These are phyloP conservation scores for Temnopleurus reevesii DNA, from an alignment of 53 echinoderm and acorn worm species.

Conservation along the genomic window DNA sequence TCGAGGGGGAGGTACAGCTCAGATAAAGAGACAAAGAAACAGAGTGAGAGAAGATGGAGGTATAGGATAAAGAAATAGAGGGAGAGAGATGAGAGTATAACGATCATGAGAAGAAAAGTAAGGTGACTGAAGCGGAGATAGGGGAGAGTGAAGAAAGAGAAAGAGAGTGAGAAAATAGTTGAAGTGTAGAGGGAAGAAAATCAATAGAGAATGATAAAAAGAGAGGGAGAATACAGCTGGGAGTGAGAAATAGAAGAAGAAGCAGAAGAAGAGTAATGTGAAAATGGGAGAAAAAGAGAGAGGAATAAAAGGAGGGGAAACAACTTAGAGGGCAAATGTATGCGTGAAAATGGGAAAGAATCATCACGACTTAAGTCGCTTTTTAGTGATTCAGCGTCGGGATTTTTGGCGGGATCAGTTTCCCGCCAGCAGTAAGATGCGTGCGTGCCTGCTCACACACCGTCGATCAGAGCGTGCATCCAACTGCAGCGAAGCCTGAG, in stretches of 20 bases:
- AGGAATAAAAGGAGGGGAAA: neutral
- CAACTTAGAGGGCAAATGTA: neutral
- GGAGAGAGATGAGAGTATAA: neutral
- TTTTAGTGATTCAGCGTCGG: slow-evolving; percentile 57
- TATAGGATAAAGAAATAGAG: neutral
- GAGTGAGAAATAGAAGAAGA: neutral
- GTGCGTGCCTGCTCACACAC: slow-evolving; percentile 56
- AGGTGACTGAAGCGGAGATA: too few species aligned
- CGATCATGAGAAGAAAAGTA: neutral
- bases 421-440: slow-evolving; percentile 51
- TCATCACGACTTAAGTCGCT: slow-evolving; percentile 50
- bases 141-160: too few species aligned
- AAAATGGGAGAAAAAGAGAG: neutral
- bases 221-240: neutral
- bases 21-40: neutral
- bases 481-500: slow-evolving; percentile 57
- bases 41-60: neutral
- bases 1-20: too few species aligned
- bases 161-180: too few species aligned
- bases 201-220: neutral
- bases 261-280: neutral
- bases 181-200: too few species aligned
- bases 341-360: slow-evolving; percentile 1
- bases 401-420: slow-evolving; percentile 45
- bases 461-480: slow-evolving; percentile 24